Evolutionary conservation across 2,888 invertebrate genomes (phyloP).

Genomic region (Parthenolecanium corni): DNA sequence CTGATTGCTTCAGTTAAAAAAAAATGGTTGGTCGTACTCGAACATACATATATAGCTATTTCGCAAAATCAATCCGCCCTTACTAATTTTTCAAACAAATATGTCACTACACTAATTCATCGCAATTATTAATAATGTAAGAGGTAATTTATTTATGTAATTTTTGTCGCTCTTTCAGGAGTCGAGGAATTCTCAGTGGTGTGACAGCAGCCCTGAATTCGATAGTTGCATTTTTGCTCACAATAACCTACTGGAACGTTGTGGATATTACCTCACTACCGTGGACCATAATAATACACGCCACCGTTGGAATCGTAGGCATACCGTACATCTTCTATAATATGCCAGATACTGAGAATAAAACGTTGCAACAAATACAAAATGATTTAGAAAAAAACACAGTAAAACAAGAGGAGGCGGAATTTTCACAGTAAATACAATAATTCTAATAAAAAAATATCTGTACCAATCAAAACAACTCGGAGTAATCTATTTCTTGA

Average conservation of each 20-base stretch:
- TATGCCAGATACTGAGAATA: constrained; percentile 11
- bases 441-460: no score
- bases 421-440: no score
- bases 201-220: constrained; percentile 5
- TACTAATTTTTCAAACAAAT: no score
- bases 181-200: constrained; percentile 7
- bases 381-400: neutral
- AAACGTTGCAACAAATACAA: constrained; percentile 9
- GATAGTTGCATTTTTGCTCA: neutral
- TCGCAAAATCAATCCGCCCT: no score
- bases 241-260: constrained; percentile 2
- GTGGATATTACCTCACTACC: neutral
- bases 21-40: no score
- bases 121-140: neutral
- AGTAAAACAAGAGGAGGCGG: no score
- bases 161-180: neutral
- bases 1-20: no score
- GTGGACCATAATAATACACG: neutral
- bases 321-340: neutral
- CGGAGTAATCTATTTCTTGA: no score
- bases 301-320: neutral
- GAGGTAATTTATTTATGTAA: neutral
- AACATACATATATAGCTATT: no score
- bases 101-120: neutral
- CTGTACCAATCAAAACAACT: no score